Base-by-base conservation (phyloP, 53 echinoderm and acorn worm species). In the Temnopleurus reevesii region DNA sequence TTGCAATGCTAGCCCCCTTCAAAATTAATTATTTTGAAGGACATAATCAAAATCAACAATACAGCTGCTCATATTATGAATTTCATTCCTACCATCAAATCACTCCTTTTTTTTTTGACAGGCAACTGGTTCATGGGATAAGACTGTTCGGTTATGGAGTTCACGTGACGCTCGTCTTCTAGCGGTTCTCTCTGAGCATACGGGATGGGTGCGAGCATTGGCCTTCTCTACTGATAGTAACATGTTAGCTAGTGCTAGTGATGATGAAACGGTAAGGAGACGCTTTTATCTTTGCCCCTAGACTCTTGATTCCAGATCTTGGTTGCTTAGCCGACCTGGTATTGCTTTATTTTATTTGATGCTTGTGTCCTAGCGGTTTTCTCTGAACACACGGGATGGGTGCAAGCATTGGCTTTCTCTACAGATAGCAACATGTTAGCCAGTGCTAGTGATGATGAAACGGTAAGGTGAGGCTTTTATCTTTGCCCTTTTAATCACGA, bases 91-190 rank as follows among this genome's bases (percentile, higher is more conserved):
- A n/a, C n/a, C n/a, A n/a, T n/a, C n/a, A n/a, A n/a, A n/a, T n/a
- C n/a, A n/a, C n/a, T 15, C 53, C 15, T 10, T 60, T 56, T 10
- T 58, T 56, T 91, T 77, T 86, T 33, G 9, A 10, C 77, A 95
- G 95, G 97, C 95, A 3, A 95, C 95, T 12, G 95, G 95, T 7
- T 97, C 97, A 1, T 95, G 95, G 91, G 97, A 97, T 46, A 95
- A 95, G 81, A 97, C 94, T 3, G 91, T 97, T 23, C 76, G 94
- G 19, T 89, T 95, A 27, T 97, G 97, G 97, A 92, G 91, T 60
- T 91, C 95, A 12, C 51, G 55, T 3, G 79, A 86, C 59, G 93
- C 92, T 17, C 58, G 81, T 8, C 86, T 91, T 3, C 24, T 97
- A 21, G 60, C 47, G 10, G 57, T 94, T 27, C 92, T 97, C 41